Evolutionary conservation across 2,113 vertebrate genomes (phyloP), one percentile per base, ranked within the genome.

Genomic region (Muscicapa adusta): DNA sequence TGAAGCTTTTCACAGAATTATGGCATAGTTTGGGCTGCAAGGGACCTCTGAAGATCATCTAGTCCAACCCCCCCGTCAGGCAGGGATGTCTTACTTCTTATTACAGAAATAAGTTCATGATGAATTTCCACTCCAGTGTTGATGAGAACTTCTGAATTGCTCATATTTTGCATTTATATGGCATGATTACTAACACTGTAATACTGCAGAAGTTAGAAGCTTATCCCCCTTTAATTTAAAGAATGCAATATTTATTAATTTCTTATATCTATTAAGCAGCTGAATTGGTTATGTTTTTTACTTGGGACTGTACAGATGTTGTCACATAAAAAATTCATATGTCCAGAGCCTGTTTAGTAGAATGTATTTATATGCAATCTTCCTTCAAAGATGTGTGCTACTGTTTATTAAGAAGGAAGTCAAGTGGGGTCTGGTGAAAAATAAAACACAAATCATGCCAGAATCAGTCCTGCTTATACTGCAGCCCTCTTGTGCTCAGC

Each of bases 41-140:
- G 19, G n/a, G 26, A 47, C 4, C 31, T 74, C n/a, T 78, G 56
- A 70, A 51, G 40, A 31, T 34, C 31, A 17, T 14, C 22, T 33
- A n/a, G 14, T 40, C 18, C 20, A 43, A 3, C 2, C 2, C 3
- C 8, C 8, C 7, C 2, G 0, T 36, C 10, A 51, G 50, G 11
- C 12, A 28, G 15, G 14, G n/a, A 22, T 67, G 60, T 17, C 22
- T 53, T 53, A 14, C 9, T 72, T 17, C 48, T 54, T 72, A 14
- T 77, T 74, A 25, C 18, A 47, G 34, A 57, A 65, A 15, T 13
- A 33, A 31, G 1, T 34, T 20, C 10, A 5, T 43, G 20, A 34
- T 57, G n/a, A 67, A 53, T 79, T 79, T 53, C 26, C 2, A 16
- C 31, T 56, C 15, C 22, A 9, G 8, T 29, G 18, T 38, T 85